phyloP scores from a whole-genome alignment of 2,113 vertebrate species.

The Dasypus novemcinctus region DNA sequence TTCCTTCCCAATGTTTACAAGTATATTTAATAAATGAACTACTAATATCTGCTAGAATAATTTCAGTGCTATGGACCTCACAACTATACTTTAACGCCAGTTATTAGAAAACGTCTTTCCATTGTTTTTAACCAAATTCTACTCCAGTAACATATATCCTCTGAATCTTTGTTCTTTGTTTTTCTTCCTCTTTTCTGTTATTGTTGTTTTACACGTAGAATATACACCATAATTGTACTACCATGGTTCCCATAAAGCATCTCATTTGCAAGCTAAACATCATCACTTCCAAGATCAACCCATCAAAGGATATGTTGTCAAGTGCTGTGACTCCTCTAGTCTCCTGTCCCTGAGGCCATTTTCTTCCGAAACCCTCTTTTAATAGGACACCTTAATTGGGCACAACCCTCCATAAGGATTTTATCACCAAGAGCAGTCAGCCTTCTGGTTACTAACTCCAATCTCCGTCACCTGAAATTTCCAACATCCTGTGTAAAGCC shows the following conservation, averaged over 20 bases:
- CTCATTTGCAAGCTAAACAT: neutral
- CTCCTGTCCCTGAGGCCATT: neutral
- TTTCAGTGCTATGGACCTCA: neutral
- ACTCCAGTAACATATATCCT: neutral
- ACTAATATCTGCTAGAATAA: neutral
- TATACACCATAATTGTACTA: neutral
- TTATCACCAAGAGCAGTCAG: neutral
- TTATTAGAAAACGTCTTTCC: neutral
- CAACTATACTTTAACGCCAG: neutral
- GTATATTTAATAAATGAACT: neutral
- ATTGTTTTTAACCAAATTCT: neutral
- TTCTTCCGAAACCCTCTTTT: neutral
- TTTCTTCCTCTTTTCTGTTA: neutral
- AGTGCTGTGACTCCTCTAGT: neutral
- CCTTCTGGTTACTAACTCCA: neutral
- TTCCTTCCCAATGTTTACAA: neutral
- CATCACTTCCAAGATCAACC: neutral
- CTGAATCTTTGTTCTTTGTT: neutral
- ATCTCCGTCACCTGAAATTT: neutral
- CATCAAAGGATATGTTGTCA: neutral
- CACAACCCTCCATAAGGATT: neutral
- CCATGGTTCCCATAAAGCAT: neutral
- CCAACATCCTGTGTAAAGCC: neutral
- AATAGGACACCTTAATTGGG: neutral
- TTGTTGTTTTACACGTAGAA: neutral